Percentiles rank a stretch among this genome's conserved stretches.
Conservation (phyloP, 1,140 invertebrate genomes). For the Drosophila erecta region DNA sequence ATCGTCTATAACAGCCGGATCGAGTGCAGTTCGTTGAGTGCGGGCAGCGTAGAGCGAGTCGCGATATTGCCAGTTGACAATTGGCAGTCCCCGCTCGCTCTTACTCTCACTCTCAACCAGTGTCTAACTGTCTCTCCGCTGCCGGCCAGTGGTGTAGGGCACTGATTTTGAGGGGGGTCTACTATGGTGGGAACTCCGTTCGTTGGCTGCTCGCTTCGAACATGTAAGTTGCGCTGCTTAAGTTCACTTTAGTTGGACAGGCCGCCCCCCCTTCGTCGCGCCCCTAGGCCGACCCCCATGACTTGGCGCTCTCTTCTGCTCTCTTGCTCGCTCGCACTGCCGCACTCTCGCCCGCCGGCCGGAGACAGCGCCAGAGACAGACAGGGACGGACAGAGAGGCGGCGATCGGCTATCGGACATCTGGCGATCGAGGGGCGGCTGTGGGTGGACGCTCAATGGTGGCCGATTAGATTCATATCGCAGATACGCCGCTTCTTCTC, state of each 20-base stretch:
- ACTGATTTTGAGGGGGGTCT: not conserved
- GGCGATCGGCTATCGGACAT: not conserved
- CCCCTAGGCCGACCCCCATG: constrained; percentile 12
- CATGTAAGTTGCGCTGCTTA: not conserved
- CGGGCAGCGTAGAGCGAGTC: constrained; percentile 19
- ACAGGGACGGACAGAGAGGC: constrained; percentile 15
- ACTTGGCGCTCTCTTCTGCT: constrained; percentile 23
- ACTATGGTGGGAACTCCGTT: no score
- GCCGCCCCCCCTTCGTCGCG: not conserved
- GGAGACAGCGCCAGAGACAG: constrained; percentile 21
- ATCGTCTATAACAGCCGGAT: constrained; percentile 34
- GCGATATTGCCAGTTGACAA: constrained; percentile 61
- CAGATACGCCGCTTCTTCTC: constrained; percentile 2
- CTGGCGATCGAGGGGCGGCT: constrained; percentile 20
- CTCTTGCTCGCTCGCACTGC: constrained; percentile 8
- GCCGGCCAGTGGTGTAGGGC: not conserved
- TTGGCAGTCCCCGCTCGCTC: constrained; percentile 19
- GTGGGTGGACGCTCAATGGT: constrained; percentile 38
- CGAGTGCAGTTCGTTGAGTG: constrained; percentile 65
- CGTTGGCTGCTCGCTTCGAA: no score
- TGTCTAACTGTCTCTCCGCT: constrained; percentile 20
- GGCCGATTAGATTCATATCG: constrained; percentile 47
- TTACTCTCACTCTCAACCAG: constrained; percentile 27
- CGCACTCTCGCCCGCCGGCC: not conserved
- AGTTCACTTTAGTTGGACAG: not conserved